Percentiles rank a stretch among this genome's conserved stretches.
phyloP scores from a whole-genome alignment of 2,888 invertebrate genomes.

The Limulus polyphemus region DNA sequence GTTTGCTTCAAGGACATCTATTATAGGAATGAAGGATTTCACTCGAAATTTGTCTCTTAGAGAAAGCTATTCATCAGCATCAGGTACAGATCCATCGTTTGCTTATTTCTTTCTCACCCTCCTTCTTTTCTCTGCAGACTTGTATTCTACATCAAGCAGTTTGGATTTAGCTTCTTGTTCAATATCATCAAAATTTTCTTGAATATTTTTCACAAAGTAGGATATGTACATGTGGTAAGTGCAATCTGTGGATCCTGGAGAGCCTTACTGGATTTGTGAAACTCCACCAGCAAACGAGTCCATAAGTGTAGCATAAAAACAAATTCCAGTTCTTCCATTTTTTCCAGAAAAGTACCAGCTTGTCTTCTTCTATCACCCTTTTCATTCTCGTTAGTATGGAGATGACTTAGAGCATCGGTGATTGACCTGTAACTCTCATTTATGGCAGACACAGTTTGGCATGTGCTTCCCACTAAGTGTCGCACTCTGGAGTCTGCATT shows the following conservation, averaged over 20 bases:
- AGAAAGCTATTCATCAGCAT: neutral
- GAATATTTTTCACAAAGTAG: neutral
- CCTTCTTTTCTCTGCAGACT: too few relatives aligned
- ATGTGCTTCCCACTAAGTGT: slow-evolving; percentile 3
- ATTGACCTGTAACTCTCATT: slow-evolving; percentile 2
- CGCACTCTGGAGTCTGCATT: too few relatives aligned
- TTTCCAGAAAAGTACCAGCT: too few relatives aligned
- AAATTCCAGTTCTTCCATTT: slow-evolving; percentile 3
- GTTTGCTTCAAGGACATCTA: neutral
- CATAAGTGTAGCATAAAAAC: neutral
- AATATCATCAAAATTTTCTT: neutral
- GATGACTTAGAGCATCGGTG: too few relatives aligned
- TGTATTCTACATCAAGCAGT: too few relatives aligned
- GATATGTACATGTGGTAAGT: neutral
- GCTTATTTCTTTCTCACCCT: neutral
- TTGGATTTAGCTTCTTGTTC: neutral
- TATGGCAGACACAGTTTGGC: slow-evolving; percentile 4
- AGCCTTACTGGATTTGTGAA: neutral
- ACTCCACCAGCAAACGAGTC: neutral
- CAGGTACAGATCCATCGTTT: neutral
- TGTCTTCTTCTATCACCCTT: too few relatives aligned
- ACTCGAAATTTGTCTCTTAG: neutral
- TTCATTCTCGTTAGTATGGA: too few relatives aligned
- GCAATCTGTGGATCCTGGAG: neutral
- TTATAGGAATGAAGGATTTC: neutral